These are phyloP conservation scores for Sebastes kiyomatsui DNA, from an alignment of 2,797 vertebrate genomes.

Conservation along the genomic window DNA sequence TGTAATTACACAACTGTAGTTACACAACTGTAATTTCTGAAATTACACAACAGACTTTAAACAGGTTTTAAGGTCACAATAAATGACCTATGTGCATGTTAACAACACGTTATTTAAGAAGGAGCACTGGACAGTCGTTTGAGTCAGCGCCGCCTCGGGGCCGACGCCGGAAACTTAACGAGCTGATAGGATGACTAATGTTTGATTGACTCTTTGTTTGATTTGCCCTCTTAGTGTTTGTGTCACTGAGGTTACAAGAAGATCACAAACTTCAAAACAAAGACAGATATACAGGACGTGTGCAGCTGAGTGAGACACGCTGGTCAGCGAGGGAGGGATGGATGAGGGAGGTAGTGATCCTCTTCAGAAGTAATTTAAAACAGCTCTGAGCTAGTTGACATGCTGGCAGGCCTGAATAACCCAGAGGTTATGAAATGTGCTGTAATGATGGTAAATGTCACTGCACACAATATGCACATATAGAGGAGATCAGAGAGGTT, in stretches of 20 bases:
- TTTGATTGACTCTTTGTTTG: slow-evolving; percentile 3
- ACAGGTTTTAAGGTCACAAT: background rate
- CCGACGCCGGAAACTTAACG: slow-evolving; percentile 2
- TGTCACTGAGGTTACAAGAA: slow-evolving; percentile 3
- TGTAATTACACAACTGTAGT: no score
- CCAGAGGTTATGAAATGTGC: background rate
- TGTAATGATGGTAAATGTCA: background rate
- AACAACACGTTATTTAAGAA: background rate
- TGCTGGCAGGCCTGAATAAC: background rate
- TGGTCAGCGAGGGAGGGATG: background rate
- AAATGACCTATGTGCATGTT: background rate
- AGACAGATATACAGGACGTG: background rate
- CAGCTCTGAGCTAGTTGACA: background rate
- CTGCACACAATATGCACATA: background rate
- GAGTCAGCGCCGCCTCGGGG: slow-evolving; percentile 11
- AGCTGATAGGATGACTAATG: slow-evolving; percentile 14
- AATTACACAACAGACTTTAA: background rate
- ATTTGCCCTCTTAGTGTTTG: background rate
- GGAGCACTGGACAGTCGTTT: slow-evolving; percentile 3
- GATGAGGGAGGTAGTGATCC: background rate
- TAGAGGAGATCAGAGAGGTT: background rate
- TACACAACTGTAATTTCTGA: background rate
- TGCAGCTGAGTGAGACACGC: background rate
- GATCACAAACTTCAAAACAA: slow-evolving; percentile 12
- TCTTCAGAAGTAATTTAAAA: background rate